phyloP scores from a whole-genome alignment of 2,113 vertebrate species.

The Dendrocopos noguchii region DNA sequence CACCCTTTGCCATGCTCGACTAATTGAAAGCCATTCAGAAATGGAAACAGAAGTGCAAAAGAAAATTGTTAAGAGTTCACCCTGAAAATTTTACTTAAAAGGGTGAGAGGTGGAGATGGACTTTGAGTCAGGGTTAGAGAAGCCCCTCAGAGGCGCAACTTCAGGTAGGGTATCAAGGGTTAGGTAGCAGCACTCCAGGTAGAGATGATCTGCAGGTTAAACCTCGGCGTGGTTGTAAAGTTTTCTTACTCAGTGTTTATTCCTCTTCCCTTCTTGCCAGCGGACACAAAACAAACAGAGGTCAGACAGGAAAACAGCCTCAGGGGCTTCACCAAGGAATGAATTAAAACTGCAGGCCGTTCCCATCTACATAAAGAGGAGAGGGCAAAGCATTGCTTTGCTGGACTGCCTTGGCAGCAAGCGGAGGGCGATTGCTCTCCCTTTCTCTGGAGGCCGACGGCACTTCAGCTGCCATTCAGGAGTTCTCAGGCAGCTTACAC shows the following conservation, averaged over 20 bases:
- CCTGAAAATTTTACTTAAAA: background rate
- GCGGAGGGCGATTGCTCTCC: background rate
- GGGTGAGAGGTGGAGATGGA: background rate
- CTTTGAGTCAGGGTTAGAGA: background rate
- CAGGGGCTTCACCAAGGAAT: background rate
- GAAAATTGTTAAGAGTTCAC: background rate
- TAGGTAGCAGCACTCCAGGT: background rate
- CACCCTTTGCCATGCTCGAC: background rate
- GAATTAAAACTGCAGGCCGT: background rate
- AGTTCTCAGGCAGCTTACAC: slow-evolving; percentile 16
- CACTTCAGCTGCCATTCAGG: slow-evolving; percentile 34
- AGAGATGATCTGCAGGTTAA: background rate
- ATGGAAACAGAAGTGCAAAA: background rate
- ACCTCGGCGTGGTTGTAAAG: background rate
- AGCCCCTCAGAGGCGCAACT: background rate
- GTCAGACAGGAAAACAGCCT: background rate
- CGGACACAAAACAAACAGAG: background rate
- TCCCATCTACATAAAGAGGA: background rate
- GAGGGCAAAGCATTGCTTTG: background rate
- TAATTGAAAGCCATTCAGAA: slow-evolving; percentile 26
- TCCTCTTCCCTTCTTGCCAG: background rate
- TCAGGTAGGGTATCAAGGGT: background rate
- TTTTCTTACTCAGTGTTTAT: background rate
- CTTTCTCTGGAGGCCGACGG: background rate
- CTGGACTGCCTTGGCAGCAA: background rate